Conservation (phyloP, 2,888 invertebrate genomes). For the Pteria penguin region DNA sequence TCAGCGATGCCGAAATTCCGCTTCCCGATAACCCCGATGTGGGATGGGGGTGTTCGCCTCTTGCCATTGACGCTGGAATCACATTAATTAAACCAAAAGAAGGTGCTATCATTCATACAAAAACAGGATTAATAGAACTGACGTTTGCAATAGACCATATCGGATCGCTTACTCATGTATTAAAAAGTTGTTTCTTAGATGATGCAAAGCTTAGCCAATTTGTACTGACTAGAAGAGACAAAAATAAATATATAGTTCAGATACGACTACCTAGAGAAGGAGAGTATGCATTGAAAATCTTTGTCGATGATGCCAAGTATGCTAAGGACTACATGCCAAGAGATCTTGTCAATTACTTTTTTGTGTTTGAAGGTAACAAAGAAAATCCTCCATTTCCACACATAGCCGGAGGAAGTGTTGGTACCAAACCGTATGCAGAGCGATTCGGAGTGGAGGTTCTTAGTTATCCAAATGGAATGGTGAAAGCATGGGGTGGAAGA, state of each 20-base stretch:
- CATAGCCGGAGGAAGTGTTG: constrained; percentile 65
- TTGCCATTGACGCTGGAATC: constrained; percentile 69
- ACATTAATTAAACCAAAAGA: constrained; percentile 50
- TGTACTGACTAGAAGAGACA: constrained; percentile 65
- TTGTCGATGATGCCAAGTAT: constrained; percentile 60
- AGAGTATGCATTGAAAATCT: constrained; percentile 75
- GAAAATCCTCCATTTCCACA: constrained; percentile 70
- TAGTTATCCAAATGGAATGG: constrained; percentile 60
- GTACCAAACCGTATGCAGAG: constrained; percentile 59
- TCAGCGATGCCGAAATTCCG: constrained; percentile 62
- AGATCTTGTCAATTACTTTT: constrained; percentile 76
- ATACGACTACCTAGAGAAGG: constrained; percentile 72
- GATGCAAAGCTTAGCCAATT: constrained; percentile 71
- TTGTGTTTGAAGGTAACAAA: constrained; percentile 62
- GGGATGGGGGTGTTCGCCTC: constrained; percentile 75
- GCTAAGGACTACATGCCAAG: constrained; percentile 57
- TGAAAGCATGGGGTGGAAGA: constrained; percentile 64
- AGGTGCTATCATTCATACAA: constrained; percentile 58
- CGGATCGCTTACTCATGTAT: constrained; percentile 65
- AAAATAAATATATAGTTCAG: constrained; percentile 68
- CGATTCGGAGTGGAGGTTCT: constrained; percentile 65
- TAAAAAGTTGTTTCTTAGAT: constrained; percentile 71
- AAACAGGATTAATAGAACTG: constrained; percentile 73
- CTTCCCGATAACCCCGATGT: constrained; percentile 76
- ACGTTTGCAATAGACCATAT: constrained; percentile 62